These are phyloP conservation scores for Monochamus saltuarius DNA, from an alignment of 1,140 invertebrate species.

Conservation along the genomic window DNA sequence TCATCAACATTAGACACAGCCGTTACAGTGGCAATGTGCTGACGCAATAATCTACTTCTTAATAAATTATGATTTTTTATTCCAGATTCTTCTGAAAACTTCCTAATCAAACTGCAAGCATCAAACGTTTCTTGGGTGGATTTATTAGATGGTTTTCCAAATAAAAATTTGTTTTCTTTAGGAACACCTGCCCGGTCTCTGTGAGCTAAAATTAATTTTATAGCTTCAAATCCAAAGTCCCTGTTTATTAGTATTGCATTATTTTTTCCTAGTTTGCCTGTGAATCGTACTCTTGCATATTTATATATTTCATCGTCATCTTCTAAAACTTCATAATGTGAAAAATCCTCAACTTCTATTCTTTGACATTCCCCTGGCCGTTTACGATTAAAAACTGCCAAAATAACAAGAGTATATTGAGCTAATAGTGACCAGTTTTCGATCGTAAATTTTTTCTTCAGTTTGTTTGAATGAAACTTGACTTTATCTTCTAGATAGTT, in stretches of 20 bases:
- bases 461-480: too few relatives aligned
- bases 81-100: slow-evolving; percentile 1
- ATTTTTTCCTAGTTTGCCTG: slow-evolving; percentile 2
- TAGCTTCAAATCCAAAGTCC: neutral
- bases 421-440: too few relatives aligned
- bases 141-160: slow-evolving; percentile 1
- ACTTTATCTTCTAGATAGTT: too few relatives aligned
- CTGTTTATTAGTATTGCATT: neutral
- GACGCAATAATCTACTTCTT: slow-evolving; percentile 1
- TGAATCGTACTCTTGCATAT: neutral
- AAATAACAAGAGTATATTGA: too few relatives aligned
- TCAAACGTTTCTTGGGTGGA: neutral
- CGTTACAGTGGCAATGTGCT: slow-evolving; percentile 1
- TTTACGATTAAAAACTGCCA: too few relatives aligned
- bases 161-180: neutral
- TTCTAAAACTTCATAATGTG: neutral
- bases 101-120: slow-evolving; percentile 1
- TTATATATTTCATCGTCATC: slow-evolving; percentile 1
- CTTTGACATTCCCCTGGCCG: too few relatives aligned
- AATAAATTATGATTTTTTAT: slow-evolving; percentile 2
- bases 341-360: too few relatives aligned
- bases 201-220: neutral
- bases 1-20: neutral
- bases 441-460: too few relatives aligned
- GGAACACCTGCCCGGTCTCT: neutral